Base-by-base conservation (phyloP, 2,888 invertebrate species). In the Trypoxylon attenuatum region DNA sequence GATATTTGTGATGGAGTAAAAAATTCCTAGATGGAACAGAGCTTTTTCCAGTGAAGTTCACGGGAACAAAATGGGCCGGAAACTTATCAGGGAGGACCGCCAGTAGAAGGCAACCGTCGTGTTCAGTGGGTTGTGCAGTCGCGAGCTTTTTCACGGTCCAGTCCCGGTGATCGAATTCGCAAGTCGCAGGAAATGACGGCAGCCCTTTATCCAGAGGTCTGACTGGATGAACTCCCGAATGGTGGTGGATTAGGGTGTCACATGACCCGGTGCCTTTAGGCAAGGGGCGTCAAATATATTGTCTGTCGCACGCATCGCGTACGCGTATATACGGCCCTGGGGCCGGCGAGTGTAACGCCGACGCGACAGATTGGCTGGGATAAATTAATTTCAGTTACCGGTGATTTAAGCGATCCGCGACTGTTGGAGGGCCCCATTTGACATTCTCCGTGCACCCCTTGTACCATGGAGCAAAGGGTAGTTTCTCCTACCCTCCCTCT, bases 361-460 rank as follows among this genome's bases (percentile, higher is more conserved):
- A 71, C 69, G 76, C 77, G 79, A 78, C 79, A 78, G 77, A 79
- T 79, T 79, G 76, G 76, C 78, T 69, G 64, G 77, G 79, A 79
- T 79, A 77, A 79, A 79, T 79, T 79, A 78, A 79, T 79, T 79
- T 79, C 72, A 79, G 79, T 79, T 78, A 71, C 77, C 77, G 73
- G 71, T 79, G 79, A 79, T 79, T 79, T 79, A 79, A 69, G 65
- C 69, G 76, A 76, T 76, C 69, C 67, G 64, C 67, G 71, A 64
- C 71, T 66, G 74, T 73, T 65, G 52, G 58, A 69, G 69, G 78
- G 67, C 62, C 55, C 66, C 64, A 60, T 65, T 72, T 73, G 64
- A 74, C 67, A 72, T 70, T 58, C 72, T 68, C 72, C 64, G 57
- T 58, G 63, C 65, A 39, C 43, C 61, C 71, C 53, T 45, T 19